A percentile compares a stretch with the other conserved stretches of the same genome.
These are phyloP conservation scores for Drepana falcataria DNA, from an alignment of 2,888 invertebrate species.

Conservation along the genomic window DNA sequence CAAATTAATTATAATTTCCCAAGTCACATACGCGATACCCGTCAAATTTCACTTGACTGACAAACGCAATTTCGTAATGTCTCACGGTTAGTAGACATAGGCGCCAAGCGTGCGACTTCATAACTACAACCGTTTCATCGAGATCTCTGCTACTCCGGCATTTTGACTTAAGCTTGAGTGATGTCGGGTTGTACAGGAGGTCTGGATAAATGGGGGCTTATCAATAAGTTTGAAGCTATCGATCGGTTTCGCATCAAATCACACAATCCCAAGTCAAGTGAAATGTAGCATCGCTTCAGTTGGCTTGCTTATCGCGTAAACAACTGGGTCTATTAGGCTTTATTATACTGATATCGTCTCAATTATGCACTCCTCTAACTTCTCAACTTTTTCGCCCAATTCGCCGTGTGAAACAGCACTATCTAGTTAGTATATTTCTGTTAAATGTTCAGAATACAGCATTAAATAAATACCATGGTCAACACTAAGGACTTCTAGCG, in stretches of 20 bases:
- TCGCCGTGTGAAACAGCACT: too few relatives aligned
- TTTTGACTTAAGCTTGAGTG: constrained; percentile 25
- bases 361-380: too few relatives aligned
- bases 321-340: not conserved
- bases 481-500: too few relatives aligned
- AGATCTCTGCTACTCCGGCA: constrained; percentile 15
- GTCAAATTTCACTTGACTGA: constrained; percentile 27
- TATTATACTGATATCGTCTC: not conserved
- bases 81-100: constrained; percentile 35
- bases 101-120: constrained; percentile 10
- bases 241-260: constrained; percentile 30
- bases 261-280: constrained; percentile 21
- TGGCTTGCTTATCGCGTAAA: not conserved
- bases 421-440: too few relatives aligned
- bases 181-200: constrained; percentile 20
- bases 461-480: too few relatives aligned
- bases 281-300: constrained; percentile 23
- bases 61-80: constrained; percentile 24
- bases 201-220: constrained; percentile 21
- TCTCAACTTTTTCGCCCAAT: too few relatives aligned
- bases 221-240: constrained; percentile 36
- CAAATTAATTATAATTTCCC: not conserved
- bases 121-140: constrained; percentile 11
- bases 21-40: constrained; percentile 21
- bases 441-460: too few relatives aligned